Percentiles rank a stretch among this genome's conserved stretches.
Evolutionary conservation across 2,113 vertebrate genomes (phyloP).

Genomic region (Amblyornis subalaris): DNA sequence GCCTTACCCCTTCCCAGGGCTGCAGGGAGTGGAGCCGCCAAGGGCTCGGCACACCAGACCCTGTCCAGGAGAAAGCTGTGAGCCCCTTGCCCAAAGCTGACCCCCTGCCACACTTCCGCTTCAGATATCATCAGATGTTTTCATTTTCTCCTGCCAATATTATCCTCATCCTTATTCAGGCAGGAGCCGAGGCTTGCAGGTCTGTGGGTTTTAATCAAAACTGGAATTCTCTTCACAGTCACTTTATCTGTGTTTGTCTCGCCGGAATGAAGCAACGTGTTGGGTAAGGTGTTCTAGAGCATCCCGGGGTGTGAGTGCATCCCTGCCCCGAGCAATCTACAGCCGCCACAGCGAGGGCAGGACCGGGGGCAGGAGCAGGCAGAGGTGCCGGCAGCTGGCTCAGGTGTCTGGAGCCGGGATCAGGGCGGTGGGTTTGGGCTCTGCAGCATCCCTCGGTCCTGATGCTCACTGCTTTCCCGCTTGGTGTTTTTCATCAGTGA

Average conservation of each 20-base stretch:
- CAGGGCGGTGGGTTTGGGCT: background rate
- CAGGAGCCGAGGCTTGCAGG: background rate
- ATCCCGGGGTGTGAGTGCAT: background rate
- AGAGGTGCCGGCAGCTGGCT: background rate
- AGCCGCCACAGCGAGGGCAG: background rate
- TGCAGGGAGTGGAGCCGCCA: rapidly evolving
- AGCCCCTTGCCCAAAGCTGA: background rate
- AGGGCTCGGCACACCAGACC: background rate
- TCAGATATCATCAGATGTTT: background rate
- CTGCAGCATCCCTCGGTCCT: background rate
- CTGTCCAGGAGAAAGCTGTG: background rate
- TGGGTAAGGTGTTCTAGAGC: background rate
- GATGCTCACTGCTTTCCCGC: background rate
- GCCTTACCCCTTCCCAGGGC: background rate
- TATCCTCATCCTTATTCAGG: background rate
- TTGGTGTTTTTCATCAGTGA: background rate
- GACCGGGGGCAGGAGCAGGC: background rate
- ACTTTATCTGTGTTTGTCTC: background rate
- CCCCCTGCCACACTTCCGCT: background rate
- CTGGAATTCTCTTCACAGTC: background rate
- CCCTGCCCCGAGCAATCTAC: background rate
- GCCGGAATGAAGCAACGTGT: background rate
- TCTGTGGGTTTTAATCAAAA: background rate
- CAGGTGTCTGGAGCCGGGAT: background rate
- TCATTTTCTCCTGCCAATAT: background rate